These are phyloP conservation scores for Alces alces DNA, from an alignment of 2,113 vertebrate genomes.

Conservation along the genomic window DNA sequence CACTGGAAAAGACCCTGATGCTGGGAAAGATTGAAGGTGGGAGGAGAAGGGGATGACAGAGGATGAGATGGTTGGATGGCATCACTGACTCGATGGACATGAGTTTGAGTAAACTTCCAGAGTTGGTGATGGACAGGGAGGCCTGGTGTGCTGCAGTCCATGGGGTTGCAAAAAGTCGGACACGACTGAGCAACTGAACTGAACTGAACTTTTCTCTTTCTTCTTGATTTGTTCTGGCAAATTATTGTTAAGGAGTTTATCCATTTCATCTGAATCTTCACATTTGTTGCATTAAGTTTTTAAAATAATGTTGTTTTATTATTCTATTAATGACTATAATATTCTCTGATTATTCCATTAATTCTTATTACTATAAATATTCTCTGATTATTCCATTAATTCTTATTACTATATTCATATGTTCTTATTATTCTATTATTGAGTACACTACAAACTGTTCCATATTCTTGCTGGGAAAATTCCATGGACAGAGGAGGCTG, in stretches of 20 bases:
- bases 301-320: background rate
- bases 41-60: rapidly evolving
- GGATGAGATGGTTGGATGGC: background rate
- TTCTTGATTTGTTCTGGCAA: background rate
- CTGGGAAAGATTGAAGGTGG: background rate
- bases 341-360: background rate
- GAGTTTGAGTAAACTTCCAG: background rate
- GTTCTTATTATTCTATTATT: background rate
- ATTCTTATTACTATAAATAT: background rate
- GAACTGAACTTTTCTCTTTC: background rate
- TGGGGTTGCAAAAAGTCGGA: background rate
- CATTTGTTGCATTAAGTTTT: background rate
- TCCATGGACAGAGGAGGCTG: background rate
- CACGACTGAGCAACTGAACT: background rate
- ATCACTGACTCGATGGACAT: background rate
- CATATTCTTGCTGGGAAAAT: background rate
- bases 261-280: background rate
- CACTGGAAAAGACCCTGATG: rapidly evolving
- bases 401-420: background rate
- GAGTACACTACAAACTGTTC: background rate
- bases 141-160: background rate
- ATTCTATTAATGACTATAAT: background rate
- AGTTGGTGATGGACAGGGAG: background rate
- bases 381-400: background rate
- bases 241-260: background rate